These are phyloP conservation scores for Callospermophilus lateralis DNA, from an alignment of 2,113 vertebrate species.

Conservation along the genomic window DNA sequence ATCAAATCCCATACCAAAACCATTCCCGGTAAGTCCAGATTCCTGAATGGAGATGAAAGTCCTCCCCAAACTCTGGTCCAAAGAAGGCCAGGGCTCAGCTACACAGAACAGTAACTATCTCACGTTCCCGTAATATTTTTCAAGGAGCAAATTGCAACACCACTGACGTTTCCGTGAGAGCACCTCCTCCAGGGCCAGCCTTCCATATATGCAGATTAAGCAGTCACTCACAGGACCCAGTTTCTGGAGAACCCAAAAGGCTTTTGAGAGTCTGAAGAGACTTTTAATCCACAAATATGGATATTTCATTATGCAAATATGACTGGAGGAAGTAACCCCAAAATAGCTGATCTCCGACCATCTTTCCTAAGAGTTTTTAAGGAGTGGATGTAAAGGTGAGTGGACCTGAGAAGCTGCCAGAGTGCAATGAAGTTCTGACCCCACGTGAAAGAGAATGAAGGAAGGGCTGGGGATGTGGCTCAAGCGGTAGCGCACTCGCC, in stretches of 20 bases:
- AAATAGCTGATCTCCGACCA: conserved; percentile 7
- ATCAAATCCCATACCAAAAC: background rate
- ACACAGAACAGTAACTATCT: background rate
- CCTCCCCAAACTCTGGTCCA: background rate
- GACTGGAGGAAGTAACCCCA: background rate
- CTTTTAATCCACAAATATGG: background rate
- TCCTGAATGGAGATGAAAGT: background rate
- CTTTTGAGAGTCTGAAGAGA: background rate
- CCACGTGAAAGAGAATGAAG: background rate
- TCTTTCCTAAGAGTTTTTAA: conserved; percentile 8
- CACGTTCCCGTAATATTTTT: background rate
- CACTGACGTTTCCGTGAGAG: background rate
- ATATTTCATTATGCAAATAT: background rate
- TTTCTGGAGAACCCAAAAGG: background rate
- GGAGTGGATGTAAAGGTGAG: background rate
- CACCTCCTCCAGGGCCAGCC: background rate
- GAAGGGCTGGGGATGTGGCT: no score
- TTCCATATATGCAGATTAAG: background rate
- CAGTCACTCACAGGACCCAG: background rate
- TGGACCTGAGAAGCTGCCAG: background rate
- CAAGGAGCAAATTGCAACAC: background rate
- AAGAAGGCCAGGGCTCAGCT: background rate
- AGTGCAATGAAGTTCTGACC: background rate
- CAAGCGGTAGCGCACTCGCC: no score
- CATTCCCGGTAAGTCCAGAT: background rate